These are phyloP conservation scores for Achroia grisella DNA, from an alignment of 1,140 invertebrate species.

Conservation along the genomic window DNA sequence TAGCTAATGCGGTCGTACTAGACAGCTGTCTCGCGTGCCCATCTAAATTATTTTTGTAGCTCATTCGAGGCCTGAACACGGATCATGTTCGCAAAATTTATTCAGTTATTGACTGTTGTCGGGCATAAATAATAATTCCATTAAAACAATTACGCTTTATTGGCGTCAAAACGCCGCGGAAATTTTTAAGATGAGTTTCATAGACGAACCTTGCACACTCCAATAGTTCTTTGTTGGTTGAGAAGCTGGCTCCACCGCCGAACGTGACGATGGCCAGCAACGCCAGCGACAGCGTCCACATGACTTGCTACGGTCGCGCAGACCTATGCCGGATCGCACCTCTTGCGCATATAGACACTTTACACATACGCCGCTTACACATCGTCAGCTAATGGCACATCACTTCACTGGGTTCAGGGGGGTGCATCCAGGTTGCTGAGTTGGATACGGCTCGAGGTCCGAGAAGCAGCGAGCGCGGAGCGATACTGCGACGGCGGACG, in stretches of 20 bases:
- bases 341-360: conserved; percentile 46
- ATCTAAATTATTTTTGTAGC: conserved; percentile 63
- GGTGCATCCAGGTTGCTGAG: conserved; percentile 16
- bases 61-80: conserved; percentile 43
- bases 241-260: conserved; percentile 44
- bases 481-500: conserved; percentile 49
- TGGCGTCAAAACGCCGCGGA: too few species aligned
- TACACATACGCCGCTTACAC: conserved; percentile 45
- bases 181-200: too few species aligned
- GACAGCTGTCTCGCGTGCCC: conserved; percentile 34
- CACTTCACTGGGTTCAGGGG: conserved; percentile 34
- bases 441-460: conserved; percentile 32
- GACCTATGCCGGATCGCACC: conserved; percentile 31
- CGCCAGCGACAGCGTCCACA: conserved; percentile 47
- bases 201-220: conserved; percentile 64
- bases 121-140: too few species aligned
- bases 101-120: conserved; percentile 1
- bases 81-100: conserved; percentile 22
- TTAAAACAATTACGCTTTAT: too few species aligned
- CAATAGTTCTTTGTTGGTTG: conserved; percentile 51
- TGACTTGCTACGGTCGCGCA: conserved; percentile 41
- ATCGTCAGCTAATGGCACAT: conserved; percentile 46
- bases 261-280: conserved; percentile 42
- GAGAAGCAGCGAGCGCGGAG: conserved; percentile 53
- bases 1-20: conserved; percentile 5